phyloP scores from a whole-genome alignment of 1,140 invertebrate species.

The Drosophila cardini region DNA sequence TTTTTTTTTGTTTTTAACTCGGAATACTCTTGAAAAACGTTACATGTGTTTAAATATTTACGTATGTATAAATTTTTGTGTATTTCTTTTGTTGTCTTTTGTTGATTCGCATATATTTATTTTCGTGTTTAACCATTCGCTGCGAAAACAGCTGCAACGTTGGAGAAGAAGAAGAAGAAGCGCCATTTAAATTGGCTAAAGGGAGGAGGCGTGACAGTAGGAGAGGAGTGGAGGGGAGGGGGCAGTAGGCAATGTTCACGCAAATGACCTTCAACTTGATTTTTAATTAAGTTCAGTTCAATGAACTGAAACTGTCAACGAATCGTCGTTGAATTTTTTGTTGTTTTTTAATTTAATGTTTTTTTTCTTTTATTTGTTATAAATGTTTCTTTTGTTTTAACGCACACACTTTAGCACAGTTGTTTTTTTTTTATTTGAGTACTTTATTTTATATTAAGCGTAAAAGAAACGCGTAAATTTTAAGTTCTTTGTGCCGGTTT shows the following conservation, averaged over 20 bases:
- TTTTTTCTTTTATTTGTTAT: slow-evolving; percentile 44
- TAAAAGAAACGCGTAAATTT: slow-evolving; percentile 30
- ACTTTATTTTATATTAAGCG: slow-evolving; percentile 29
- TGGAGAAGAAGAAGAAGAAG: slow-evolving; percentile 6
- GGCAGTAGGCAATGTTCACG: slow-evolving; percentile 36
- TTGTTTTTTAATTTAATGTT: slow-evolving; percentile 56
- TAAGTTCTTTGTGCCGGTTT: slow-evolving; percentile 33
- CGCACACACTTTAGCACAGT: slow-evolving; percentile 32
- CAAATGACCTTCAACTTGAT: slow-evolving; percentile 80
- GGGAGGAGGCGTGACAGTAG: not conserved
- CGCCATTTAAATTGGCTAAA: not conserved
- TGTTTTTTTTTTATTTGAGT: too few species aligned
- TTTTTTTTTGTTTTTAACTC: slow-evolving; percentile 31
- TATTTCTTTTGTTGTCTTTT: slow-evolving; percentile 43
- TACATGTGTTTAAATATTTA: slow-evolving; percentile 47
- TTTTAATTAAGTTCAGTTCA: slow-evolving; percentile 82
- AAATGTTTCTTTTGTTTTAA: slow-evolving; percentile 15
- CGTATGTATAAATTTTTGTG: slow-evolving; percentile 28
- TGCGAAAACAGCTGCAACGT: slow-evolving; percentile 35
- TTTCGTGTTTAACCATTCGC: slow-evolving; percentile 40
- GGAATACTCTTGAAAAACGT: slow-evolving; percentile 4
- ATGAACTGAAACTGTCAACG: slow-evolving; percentile 77
- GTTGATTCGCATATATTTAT: slow-evolving; percentile 16
- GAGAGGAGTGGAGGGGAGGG: not conserved
- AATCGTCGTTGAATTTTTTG: slow-evolving; percentile 39